Evolutionary conservation across 2,888 invertebrate species (phyloP), one percentile per base, ranked within the genome.

Genomic region (Branchipolynoe longqiensis): DNA sequence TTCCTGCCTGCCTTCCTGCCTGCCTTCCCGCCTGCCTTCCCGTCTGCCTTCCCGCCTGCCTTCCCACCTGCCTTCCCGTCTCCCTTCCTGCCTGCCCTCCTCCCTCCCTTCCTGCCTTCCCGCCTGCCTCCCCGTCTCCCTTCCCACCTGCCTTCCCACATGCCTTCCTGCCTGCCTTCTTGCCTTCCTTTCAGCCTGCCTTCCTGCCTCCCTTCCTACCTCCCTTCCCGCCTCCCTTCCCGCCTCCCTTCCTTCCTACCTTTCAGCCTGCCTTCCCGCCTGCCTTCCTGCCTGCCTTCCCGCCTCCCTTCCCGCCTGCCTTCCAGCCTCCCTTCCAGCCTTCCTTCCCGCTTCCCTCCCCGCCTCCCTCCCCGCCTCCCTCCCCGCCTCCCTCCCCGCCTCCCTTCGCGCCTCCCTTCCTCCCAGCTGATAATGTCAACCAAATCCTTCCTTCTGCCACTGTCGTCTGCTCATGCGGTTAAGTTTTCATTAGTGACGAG

Each of bases 1-100:
- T 78, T 14, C 78, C 78, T 78, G 78, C 78, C 78, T 78, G 78
- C 78, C 78, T 78, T 12, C 78, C 78, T 78, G 78, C 78, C 78
- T 78, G 78, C 78, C 78, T 78, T 12, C 78, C 78, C 31, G 14
- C 78, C 78, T 78, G 14, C 78, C 78, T 78, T 14, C 78, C 78
- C 31, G 78, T 36, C 78, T 78, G 78, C 78, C 78, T 78, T 12
- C 78, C 78, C 31, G 14, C 78, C 78, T 78, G 78, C 78, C 78
- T 78, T 14, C 78, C 78, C 31, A 36, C 78, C 78, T 78, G 78
- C 78, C 78, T 78, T 12, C 78, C 78, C 31, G 14, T 36, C 78
- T 78, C 33, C 78, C 78, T 78, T 12, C 78, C 78, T 78, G 78
- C 78, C 78, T 78, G 78, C 78, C 78, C 31, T 12, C 78, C 78